Conservation (phyloP, 2,797 vertebrate genomes). For the Acanthurus tractus region DNA sequence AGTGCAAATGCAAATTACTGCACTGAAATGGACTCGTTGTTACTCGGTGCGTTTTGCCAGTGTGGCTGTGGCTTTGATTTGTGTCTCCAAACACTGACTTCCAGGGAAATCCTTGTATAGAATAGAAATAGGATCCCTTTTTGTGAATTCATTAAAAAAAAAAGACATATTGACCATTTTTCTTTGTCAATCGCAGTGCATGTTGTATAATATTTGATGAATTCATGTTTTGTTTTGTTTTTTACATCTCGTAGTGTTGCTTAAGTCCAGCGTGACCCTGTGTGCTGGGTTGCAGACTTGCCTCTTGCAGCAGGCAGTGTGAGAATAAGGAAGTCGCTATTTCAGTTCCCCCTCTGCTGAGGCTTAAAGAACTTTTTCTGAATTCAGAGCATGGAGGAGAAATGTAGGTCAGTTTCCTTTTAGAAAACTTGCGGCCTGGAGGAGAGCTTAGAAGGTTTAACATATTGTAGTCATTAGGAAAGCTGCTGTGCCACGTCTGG, state of each 20-base stretch:
- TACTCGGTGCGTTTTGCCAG: neutral
- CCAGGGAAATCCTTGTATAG: slow-evolving; percentile 52
- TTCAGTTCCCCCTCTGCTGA: slow-evolving; percentile 52
- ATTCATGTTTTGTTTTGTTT: neutral
- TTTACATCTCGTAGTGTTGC: slow-evolving; percentile 5
- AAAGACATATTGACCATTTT: neutral
- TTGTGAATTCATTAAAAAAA: no score
- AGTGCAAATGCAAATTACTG: slow-evolving; percentile 14
- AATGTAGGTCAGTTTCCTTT: slow-evolving; percentile 79
- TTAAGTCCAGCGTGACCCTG: slow-evolving; percentile 21
- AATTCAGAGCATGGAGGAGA: slow-evolving; percentile 64
- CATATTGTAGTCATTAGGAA: slow-evolving; percentile 78
- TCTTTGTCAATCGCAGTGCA: neutral
- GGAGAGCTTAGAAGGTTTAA: slow-evolving; percentile 62
- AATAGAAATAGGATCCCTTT: neutral
- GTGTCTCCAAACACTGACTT: slow-evolving; percentile 37
- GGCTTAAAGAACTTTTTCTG: slow-evolving; percentile 50
- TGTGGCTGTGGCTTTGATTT: slow-evolving; percentile 33
- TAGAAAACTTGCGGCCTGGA: slow-evolving; percentile 52
- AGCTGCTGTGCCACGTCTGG: slow-evolving; percentile 62
- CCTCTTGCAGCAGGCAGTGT: slow-evolving; percentile 33
- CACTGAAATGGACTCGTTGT: slow-evolving; percentile 9
- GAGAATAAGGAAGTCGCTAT: slow-evolving; percentile 56
- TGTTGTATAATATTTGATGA: neutral
- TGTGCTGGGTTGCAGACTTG: neutral